A percentile compares a stretch with the other conserved stretches of the same genome.
These are phyloP conservation scores for Penelope pileata DNA, from an alignment of 2,113 vertebrate species.

Conservation along the genomic window DNA sequence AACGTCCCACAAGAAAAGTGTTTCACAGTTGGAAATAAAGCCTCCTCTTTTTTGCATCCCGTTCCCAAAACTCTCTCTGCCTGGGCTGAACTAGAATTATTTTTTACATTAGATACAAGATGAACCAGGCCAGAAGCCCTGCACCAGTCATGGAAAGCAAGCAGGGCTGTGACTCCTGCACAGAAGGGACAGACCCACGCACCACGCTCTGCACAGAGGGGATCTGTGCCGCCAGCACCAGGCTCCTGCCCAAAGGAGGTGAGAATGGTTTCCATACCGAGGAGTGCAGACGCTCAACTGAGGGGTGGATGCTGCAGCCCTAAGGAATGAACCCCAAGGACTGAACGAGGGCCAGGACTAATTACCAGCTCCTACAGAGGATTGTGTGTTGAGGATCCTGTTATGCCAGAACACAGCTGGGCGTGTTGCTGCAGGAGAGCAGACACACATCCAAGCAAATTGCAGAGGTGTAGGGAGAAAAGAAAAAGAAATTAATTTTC, in stretches of 20 bases:
- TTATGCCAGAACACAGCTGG: background rate
- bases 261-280: background rate
- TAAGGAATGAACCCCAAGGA: background rate
- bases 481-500: background rate
- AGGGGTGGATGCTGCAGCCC: background rate
- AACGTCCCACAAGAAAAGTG: too few species aligned
- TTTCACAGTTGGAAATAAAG: too few species aligned
- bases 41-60: too few species aligned
- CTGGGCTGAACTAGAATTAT: background rate
- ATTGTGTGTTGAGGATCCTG: background rate
- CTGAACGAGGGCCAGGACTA: background rate
- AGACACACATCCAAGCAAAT: background rate
- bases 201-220: fast-evolving
- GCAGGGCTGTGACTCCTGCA: background rate
- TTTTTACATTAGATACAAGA: background rate
- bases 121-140: background rate
- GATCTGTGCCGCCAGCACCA: fast-evolving
- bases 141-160: background rate
- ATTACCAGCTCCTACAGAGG: background rate
- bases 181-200: background rate
- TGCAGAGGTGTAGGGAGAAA: background rate
- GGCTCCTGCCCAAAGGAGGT: background rate
- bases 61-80: background rate
- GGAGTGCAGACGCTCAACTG: background rate
- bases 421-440: background rate